Percentiles rank a stretch among this genome's conserved stretches.
phyloP scores from a whole-genome alignment of 2,888 invertebrate species.

The Drosophila mimetica region DNA sequence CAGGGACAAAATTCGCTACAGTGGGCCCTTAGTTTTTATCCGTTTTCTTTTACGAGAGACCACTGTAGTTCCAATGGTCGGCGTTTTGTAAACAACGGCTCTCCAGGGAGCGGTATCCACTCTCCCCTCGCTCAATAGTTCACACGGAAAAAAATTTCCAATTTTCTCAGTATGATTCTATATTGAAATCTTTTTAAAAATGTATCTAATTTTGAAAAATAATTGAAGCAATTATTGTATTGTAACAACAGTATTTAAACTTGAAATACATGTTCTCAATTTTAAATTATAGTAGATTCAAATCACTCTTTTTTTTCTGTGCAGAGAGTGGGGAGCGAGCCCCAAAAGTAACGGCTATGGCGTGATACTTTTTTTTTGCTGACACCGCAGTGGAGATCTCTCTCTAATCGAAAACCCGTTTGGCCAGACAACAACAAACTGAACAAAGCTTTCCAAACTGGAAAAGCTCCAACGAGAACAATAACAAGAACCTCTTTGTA shows the following conservation, averaged over 20 bases:
- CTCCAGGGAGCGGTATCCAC: conserved; percentile 33
- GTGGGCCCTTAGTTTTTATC: background rate
- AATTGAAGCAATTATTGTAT: too few relatives aligned
- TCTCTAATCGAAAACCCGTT: conserved; percentile 61
- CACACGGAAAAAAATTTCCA: conserved; percentile 10
- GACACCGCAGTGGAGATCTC: conserved; percentile 49
- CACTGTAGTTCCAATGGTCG: conserved; percentile 20
- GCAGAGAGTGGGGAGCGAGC: conserved; percentile 15
- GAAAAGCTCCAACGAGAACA: conserved; percentile 61
- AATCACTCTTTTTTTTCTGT: background rate
- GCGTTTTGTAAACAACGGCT: conserved; percentile 66
- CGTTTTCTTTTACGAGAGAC: background rate
- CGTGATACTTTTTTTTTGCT: conserved; percentile 53
- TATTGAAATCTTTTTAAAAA: background rate
- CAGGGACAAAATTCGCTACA: background rate
- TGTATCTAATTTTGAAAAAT: too few relatives aligned
- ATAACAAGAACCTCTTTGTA: conserved; percentile 15
- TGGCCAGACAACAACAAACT: conserved; percentile 37
- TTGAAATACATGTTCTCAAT: too few relatives aligned
- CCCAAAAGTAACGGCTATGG: conserved; percentile 60
- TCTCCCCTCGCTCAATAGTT: conserved; percentile 37
- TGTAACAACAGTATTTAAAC: too few relatives aligned
- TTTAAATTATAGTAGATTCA: background rate
- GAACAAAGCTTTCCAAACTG: conserved; percentile 50
- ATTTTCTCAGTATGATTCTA: background rate